Base-by-base conservation (phyloP, 2,113 vertebrate genomes). In the Rhinopomastus cyanomelas region DNA sequence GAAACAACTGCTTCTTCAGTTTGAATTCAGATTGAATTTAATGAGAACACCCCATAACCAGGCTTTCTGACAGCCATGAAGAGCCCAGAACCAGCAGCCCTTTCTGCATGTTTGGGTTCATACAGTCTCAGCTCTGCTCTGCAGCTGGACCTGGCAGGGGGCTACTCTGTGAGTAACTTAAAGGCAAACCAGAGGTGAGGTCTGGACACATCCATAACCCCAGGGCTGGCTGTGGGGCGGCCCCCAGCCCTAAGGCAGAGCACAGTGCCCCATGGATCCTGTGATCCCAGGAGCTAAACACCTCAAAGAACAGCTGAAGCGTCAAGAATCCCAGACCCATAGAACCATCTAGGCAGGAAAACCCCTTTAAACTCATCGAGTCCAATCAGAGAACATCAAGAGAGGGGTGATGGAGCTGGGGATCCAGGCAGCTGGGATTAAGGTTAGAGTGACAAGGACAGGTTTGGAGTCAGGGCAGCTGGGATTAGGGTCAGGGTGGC, bases 21-120 rank as follows among this genome's bases (percentile, higher is more conserved):
- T n/a, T n/a, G n/a, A n/a, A n/a, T n/a, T n/a, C n/a, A n/a, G 48
- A 37, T 8, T 73, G 55, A 6, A 30, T 76, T 57, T 13, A 13
- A 23, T 1, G 8, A 30, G 73, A 34, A 11, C 13, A 4, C 9
- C 11, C 8, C 3, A 1, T n/a, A 23, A 8, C 3, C 56, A 16
- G 67, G 48, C 2, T 10, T 80, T 17, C 27, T 34, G 21, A 3
- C 6, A 49, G 64, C 9, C 34, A 32, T 39, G 30, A 27, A 32
- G 11, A 36, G 52, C 36, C 32, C 30, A 14, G 53, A 36, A 34
- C 53, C 4, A 29, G 56, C 46, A 81, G 51, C 37, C 34, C n/a
- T 56, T 61, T 46, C 72, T 27, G 62, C 32, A 36, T 39, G 32
- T 42, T 16, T 30, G 27, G 48, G 46, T 55, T 51, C 11, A 0